These are phyloP conservation scores for Allygus modestus DNA, from an alignment of 2,888 invertebrate species.

Conservation along the genomic window DNA sequence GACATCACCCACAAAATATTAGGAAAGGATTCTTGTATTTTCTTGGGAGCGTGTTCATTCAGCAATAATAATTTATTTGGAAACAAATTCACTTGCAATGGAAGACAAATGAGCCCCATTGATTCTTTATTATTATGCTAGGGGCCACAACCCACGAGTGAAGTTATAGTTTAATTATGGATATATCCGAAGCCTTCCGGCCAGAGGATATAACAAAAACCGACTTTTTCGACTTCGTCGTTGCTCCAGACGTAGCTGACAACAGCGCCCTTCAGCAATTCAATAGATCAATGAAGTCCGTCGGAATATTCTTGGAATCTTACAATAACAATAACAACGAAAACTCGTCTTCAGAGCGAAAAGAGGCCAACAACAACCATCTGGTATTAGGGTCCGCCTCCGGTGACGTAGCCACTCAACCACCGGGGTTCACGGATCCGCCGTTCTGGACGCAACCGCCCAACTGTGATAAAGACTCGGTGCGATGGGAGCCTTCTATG, in stretches of 20 bases:
- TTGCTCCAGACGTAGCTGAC: conserved; percentile 86
- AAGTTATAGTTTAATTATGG: conserved; percentile 79
- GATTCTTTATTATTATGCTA: not conserved
- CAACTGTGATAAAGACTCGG: conserved; percentile 62
- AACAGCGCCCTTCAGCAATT: conserved; percentile 79
- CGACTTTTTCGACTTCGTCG: conserved; percentile 93
- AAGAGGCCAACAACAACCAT: conserved; percentile 60
- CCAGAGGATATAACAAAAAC: conserved; percentile 91
- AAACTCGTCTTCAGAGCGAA: conserved; percentile 43
- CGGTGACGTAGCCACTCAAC: conserved; percentile 75
- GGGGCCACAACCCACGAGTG: not conserved
- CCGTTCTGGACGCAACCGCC: conserved; percentile 76
- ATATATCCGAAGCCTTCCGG: conserved; percentile 88
- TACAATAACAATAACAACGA: conserved; percentile 64
- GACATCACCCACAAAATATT: not conserved
- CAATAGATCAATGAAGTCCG: conserved; percentile 83
- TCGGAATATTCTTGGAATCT: conserved; percentile 81
- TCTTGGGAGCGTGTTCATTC: not conserved
- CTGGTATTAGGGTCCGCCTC: conserved; percentile 44
- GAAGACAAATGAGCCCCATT: not conserved
- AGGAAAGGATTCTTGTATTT: not conserved
- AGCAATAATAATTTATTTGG: not conserved
- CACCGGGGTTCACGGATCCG: conserved; percentile 76
- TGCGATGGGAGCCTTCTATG: conserved; percentile 83
- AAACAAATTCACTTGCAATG: not conserved